Conservation (phyloP, 2,797 vertebrate species). For the Coranthus polyacanthus region DNA sequence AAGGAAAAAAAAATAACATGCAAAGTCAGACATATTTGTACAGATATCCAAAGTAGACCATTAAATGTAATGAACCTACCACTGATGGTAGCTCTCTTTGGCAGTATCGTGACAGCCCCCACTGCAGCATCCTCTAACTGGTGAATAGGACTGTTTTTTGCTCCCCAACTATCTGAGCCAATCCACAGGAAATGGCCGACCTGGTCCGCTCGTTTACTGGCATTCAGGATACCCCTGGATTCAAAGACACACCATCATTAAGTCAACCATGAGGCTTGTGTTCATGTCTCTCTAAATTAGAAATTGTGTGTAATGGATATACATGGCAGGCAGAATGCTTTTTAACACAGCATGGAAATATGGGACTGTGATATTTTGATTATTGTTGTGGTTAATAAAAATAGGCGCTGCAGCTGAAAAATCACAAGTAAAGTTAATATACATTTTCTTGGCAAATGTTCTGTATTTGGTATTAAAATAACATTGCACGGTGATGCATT, state of each 20-base stretch:
- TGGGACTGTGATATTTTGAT: no score
- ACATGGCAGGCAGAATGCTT: no score
- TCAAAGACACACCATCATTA: slow-evolving; percentile 22
- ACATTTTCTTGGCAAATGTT: no score
- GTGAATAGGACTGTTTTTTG: slow-evolving; percentile 90
- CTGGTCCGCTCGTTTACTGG: slow-evolving; percentile 91
- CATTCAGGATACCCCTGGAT: slow-evolving; percentile 92
- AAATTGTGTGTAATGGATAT: no score
- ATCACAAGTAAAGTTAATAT: no score
- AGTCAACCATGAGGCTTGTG: background rate
- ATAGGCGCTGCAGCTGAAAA: no score
- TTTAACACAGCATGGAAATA: no score
- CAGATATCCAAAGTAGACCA: background rate
- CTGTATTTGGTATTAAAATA: no score
- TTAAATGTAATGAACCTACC: slow-evolving; percentile 80
- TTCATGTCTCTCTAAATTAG: no score
- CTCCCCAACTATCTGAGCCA: slow-evolving; percentile 97
- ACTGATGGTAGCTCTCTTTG: slow-evolving; percentile 91
- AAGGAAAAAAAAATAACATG: background rate
- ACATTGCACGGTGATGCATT: no score
- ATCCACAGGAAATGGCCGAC: slow-evolving; percentile 97
- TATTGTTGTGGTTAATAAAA: no score
- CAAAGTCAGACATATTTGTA: background rate
- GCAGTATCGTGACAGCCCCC: slow-evolving; percentile 95
- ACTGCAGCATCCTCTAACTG: slow-evolving; percentile 92